Conservation (phyloP, 2,888 invertebrate genomes). For the Aelia acuminata region DNA sequence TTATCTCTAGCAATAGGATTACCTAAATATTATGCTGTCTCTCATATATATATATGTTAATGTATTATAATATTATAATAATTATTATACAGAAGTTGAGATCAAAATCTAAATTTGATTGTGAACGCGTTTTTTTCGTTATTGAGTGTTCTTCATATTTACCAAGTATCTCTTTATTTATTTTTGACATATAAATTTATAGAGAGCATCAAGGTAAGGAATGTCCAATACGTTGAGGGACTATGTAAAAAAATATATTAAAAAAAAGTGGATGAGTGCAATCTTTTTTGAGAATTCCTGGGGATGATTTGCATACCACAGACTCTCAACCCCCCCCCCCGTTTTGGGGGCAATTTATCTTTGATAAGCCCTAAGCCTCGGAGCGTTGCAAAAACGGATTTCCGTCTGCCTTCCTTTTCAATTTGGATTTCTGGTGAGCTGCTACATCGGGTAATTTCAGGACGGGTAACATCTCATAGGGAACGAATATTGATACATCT, state of each 20-base stretch:
- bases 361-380: conserved; percentile 29
- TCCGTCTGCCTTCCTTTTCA: neutral
- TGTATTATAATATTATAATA: too few relatives aligned
- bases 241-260: too few relatives aligned
- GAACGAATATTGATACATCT: neutral
- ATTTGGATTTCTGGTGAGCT: neutral
- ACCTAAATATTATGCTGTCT: too few relatives aligned
- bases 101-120: too few relatives aligned
- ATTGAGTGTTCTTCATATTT: too few relatives aligned
- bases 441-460: neutral
- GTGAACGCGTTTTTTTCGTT: too few relatives aligned
- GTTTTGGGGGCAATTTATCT: conserved; percentile 29
- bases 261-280: neutral
- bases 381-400: conserved; percentile 18
- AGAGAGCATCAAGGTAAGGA: neutral
- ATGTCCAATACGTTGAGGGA: neutral
- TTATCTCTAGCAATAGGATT: too few relatives aligned
- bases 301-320: conserved; percentile 8
- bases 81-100: too few relatives aligned
- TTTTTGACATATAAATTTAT: neutral
- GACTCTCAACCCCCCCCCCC: neutral
- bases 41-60: too few relatives aligned
- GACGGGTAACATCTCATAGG: neutral
- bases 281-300: conserved; percentile 3
- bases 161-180: neutral